A percentile compares a stretch with the other conserved stretches of the same genome.
phyloP scores from a whole-genome alignment of 2,113 vertebrate species.

The Brienomyrus brachyistius region DNA sequence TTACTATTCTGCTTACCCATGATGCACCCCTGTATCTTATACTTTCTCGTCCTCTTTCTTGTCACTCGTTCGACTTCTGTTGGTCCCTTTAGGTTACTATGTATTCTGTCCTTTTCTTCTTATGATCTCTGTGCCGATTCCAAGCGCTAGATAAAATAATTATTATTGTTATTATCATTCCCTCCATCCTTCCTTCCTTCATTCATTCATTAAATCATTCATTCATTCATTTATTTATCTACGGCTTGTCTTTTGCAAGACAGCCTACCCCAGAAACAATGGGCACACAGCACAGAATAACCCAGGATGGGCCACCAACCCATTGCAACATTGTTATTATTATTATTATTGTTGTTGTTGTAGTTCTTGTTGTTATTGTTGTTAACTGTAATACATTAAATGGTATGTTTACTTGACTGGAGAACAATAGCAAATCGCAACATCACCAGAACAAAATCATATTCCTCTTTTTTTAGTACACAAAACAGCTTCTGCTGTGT shows the following conservation, averaged over 20 bases:
- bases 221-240: background rate
- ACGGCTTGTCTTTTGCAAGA: background rate
- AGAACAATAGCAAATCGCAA: background rate
- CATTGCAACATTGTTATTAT: background rate
- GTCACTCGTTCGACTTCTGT: background rate
- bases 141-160: background rate
- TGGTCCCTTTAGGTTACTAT: background rate
- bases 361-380: background rate
- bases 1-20: slow-evolving; percentile 74
- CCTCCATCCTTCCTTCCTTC: background rate
- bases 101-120: background rate
- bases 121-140: background rate
- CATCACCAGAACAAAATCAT: background rate
- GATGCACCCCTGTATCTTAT: background rate
- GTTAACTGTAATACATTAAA: background rate
- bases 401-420: background rate
- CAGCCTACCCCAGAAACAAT: background rate
- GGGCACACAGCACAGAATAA: background rate
- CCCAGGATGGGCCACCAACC: too few species aligned
- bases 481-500: background rate
- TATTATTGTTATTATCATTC: background rate
- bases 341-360: background rate
- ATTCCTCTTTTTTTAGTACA: background rate
- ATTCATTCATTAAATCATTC: too few species aligned
- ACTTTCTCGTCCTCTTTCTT: background rate